A percentile compares a stretch with the other conserved stretches of the same genome.
Conservation (phyloP, 2,113 vertebrate species). For the Strix aluco region DNA sequence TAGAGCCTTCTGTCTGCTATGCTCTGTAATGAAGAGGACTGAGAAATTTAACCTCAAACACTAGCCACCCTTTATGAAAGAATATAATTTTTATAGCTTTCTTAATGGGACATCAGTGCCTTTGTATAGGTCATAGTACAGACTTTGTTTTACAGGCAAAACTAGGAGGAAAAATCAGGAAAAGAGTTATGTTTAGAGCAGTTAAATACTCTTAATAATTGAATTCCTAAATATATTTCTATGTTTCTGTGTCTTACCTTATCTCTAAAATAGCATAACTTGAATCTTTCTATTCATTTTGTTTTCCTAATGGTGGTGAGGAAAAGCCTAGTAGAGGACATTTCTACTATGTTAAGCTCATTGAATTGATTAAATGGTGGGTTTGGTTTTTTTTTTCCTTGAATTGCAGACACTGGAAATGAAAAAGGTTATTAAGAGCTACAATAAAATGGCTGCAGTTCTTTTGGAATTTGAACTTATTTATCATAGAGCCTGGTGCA, state of each 20-base stretch:
- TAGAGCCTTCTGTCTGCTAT: neutral
- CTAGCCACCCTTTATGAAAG: neutral
- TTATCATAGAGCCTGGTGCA: conserved; percentile 77
- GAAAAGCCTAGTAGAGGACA: neutral
- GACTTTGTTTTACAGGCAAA: neutral
- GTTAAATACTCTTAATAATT: neutral
- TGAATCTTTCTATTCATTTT: neutral
- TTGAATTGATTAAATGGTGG: neutral
- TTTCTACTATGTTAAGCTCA: neutral
- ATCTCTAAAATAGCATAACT: neutral
- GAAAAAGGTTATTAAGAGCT: conserved; percentile 76
- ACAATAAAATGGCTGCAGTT: conserved; percentile 79
- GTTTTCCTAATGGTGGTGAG: neutral
- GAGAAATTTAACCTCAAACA: neutral
- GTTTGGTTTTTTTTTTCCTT: neutral
- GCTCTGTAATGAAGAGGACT: neutral
- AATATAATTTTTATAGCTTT: neutral
- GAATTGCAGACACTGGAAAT: conserved; percentile 73
- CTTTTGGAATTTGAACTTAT: conserved; percentile 81
- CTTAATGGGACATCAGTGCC: neutral
- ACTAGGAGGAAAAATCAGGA: neutral
- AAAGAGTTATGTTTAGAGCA: neutral
- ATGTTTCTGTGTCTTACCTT: neutral
- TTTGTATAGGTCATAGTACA: neutral
- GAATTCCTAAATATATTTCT: neutral